A percentile compares a stretch with the other conserved stretches of the same genome.
phyloP scores from a whole-genome alignment of 2,888 invertebrate species.

The Eledona agricola region DNA sequence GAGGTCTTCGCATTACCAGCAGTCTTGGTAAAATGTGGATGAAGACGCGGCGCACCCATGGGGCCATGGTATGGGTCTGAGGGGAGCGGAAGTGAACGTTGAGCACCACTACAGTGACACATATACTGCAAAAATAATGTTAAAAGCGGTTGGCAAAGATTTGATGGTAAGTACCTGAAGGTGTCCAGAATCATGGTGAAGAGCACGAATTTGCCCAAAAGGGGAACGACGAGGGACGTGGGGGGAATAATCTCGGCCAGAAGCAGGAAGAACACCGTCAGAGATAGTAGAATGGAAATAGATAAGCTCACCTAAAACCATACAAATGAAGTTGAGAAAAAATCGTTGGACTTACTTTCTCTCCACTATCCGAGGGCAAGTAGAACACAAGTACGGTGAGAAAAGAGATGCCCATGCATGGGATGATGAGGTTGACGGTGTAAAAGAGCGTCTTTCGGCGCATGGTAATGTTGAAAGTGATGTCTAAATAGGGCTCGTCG shows the following conservation, averaged over 20 bases:
- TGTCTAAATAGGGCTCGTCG: conserved; percentile 92
- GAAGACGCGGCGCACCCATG: conserved; percentile 95
- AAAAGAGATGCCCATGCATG: conserved; percentile 96
- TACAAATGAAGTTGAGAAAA: conserved; percentile 1
- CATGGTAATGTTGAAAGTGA: conserved; percentile 98
- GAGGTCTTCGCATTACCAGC: conserved; percentile 89
- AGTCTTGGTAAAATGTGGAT: conserved; percentile 95
- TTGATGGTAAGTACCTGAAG: conserved; percentile 85
- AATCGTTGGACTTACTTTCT: conserved; percentile 77
- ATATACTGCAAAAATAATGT: conserved; percentile 59
- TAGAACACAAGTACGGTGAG: conserved; percentile 97
- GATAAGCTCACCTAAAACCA: conserved; percentile 87
- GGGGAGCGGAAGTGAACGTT: conserved; percentile 98
- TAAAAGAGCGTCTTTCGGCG: conserved; percentile 95
- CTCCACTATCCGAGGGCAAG: conserved; percentile 96
- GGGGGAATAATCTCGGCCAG: conserved; percentile 89
- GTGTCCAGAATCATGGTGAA: conserved; percentile 97
- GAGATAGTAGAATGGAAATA: conserved; percentile 91
- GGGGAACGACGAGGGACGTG: conserved; percentile 91
- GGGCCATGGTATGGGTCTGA: conserved; percentile 97
- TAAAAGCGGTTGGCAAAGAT: too few species aligned
- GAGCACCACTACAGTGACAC: conserved; percentile 82
- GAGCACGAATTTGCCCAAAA: conserved; percentile 92
- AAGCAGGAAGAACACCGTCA: conserved; percentile 96
- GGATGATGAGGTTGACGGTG: conserved; percentile 96